Evolutionary conservation across 2,797 vertebrate species (phyloP).

Genomic region (Zalophus californianus): DNA sequence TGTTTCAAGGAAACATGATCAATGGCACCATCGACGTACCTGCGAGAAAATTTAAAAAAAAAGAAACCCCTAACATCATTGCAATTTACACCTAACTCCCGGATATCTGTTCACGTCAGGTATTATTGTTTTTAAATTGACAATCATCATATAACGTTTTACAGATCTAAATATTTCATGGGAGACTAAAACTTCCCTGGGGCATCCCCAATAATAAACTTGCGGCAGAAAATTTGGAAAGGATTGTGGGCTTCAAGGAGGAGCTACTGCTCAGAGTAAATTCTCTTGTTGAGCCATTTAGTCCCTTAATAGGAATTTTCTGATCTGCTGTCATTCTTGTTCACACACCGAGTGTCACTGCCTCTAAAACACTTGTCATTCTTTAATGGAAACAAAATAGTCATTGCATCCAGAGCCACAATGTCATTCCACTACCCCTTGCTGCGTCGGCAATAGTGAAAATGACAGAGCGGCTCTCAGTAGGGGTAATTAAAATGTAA

Average conservation of each 20-base stretch:
- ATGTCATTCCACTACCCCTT: slow-evolving; percentile 91
- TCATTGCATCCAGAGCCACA: slow-evolving; percentile 90
- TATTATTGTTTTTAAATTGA: slow-evolving; percentile 86
- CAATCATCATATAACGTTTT: slow-evolving; percentile 76
- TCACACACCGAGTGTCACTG: slow-evolving; percentile 90
- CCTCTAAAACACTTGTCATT: slow-evolving; percentile 92
- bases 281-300: slow-evolving; percentile 90
- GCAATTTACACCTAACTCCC: slow-evolving; percentile 59
- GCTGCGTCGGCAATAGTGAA: slow-evolving; percentile 92
- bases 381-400: slow-evolving; percentile 93
- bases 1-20: background rate
- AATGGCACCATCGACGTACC: slow-evolving; percentile 9
- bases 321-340: slow-evolving; percentile 92
- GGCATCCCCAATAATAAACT: slow-evolving; percentile 86
- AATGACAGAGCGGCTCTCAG: slow-evolving; percentile 94
- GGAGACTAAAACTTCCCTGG: slow-evolving; percentile 81
- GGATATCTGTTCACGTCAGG: slow-evolving; percentile 60
- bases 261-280: slow-evolving; percentile 84
- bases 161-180: slow-evolving; percentile 83
- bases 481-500: slow-evolving; percentile 99
- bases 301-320: slow-evolving; percentile 93
- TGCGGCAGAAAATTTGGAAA: slow-evolving; percentile 86
- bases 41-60: background rate
- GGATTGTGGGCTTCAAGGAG: slow-evolving; percentile 86
- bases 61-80: background rate